phyloP scores from a whole-genome alignment of 1,140 invertebrate genomes.

The Neelides sp. region DNA sequence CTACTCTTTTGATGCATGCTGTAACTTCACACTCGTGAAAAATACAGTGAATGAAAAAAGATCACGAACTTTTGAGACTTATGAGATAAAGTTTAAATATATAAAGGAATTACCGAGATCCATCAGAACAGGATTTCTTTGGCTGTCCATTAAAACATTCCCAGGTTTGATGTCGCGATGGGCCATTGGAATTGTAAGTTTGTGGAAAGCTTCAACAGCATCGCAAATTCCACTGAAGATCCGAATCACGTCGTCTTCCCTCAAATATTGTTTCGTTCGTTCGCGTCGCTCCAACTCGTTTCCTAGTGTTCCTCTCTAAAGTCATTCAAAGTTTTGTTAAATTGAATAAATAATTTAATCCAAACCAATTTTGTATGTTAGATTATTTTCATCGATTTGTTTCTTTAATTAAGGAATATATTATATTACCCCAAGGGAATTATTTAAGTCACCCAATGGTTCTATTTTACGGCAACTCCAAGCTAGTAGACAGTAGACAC shows the following conservation, averaged over 20 bases:
- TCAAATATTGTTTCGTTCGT: conserved; percentile 47
- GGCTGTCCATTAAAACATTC: conserved; percentile 62
- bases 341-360: background rate
- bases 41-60: no score
- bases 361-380: no score
- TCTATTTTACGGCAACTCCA: no score
- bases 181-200: conserved; percentile 54
- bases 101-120: conserved; percentile 52
- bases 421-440: no score
- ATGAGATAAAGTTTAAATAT: no score
- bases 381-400: no score
- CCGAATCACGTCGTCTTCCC: conserved; percentile 49
- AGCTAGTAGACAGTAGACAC: no score
- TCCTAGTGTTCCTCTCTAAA: conserved; percentile 58
- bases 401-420: no score
- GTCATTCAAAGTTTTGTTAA: conserved; percentile 14
- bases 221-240: conserved; percentile 63
- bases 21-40: no score
- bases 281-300: conserved; percentile 51
- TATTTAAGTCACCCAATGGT: no score
- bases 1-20: no score
- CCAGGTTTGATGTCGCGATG: conserved; percentile 75
- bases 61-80: no score
- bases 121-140: conserved; percentile 62
- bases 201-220: conserved; percentile 60